A percentile compares a stretch with the other conserved stretches of the same genome.
phyloP scores from a whole-genome alignment of 2,113 vertebrate species.

The Rafetus swinhoei region DNA sequence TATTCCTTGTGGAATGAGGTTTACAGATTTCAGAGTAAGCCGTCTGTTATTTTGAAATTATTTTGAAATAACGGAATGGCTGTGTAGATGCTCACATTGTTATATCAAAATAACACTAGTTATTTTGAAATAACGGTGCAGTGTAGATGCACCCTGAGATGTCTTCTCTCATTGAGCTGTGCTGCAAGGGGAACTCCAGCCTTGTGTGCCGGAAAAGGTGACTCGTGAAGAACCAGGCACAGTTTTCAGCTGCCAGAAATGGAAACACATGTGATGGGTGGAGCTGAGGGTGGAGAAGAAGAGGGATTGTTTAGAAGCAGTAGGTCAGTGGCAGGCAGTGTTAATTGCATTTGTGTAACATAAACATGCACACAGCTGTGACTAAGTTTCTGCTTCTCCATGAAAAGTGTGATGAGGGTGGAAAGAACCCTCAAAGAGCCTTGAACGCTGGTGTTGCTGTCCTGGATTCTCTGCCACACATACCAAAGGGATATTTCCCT shows the following conservation, averaged over 20 bases:
- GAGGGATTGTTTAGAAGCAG: not conserved
- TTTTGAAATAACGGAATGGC: no score
- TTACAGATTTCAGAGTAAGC: no score
- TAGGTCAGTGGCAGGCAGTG: not conserved
- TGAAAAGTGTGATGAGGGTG: not conserved
- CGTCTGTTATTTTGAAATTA: no score
- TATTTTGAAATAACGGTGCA: no score
- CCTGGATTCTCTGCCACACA: not conserved
- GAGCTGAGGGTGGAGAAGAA: not conserved
- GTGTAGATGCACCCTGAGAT: no score
- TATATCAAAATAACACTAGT: no score
- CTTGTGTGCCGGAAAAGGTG: not conserved
- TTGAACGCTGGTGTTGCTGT: not conserved
- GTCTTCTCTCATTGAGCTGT: not conserved
- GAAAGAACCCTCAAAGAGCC: not conserved
- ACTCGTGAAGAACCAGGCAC: not conserved
- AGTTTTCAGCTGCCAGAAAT: not conserved
- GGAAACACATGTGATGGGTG: not conserved
- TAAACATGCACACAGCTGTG: not conserved
- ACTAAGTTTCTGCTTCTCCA: not conserved
- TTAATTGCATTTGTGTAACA: not conserved
- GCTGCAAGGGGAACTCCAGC: not conserved
- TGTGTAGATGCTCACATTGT: no score
- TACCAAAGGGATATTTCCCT: not conserved
- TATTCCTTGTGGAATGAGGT: no score